A percentile compares a stretch with the other conserved stretches of the same genome.
Evolutionary conservation across 2,888 invertebrate species (phyloP).

Genomic region (Tachina lurida): DNA sequence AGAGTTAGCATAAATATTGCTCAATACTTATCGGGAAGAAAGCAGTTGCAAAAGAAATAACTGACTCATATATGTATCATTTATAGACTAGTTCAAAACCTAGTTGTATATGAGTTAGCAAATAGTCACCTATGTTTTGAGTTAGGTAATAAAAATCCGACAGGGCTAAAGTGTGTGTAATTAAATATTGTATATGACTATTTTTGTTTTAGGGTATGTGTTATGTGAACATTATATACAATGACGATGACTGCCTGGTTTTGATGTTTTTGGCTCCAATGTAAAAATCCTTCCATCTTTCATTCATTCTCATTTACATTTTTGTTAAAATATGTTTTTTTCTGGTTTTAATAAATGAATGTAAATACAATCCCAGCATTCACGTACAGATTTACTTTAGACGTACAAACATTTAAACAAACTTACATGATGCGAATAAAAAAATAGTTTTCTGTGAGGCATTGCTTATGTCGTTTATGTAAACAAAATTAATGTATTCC

Average conservation of each 20-base stretch:
- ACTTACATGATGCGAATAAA: constrained; percentile 25
- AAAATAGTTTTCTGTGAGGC: constrained; percentile 8
- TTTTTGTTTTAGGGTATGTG: not conserved
- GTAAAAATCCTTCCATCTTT: constrained; percentile 24
- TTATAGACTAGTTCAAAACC: too few species aligned
- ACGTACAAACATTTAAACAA: not conserved
- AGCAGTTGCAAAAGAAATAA: too few species aligned
- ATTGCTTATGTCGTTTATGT: constrained; percentile 30
- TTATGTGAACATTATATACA: not conserved
- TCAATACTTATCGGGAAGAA: too few species aligned
- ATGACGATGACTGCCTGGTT: constrained; percentile 25
- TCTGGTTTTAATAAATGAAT: not conserved
- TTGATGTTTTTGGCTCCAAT: constrained; percentile 26
- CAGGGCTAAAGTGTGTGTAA: constrained; percentile 18
- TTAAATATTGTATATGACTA: constrained; percentile 35
- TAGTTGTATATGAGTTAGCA: too few species aligned
- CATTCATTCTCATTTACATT: constrained; percentile 26
- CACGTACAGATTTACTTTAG: not conserved
- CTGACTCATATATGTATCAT: too few species aligned
- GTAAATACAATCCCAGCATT: not conserved
- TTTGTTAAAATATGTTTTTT: constrained; percentile 3
- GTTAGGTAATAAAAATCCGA: too few species aligned
- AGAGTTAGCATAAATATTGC: too few species aligned
- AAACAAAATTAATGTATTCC: constrained; percentile 45
- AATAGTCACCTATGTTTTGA: too few species aligned